Percentiles rank a stretch among this genome's conserved stretches.
Evolutionary conservation across 2,888 invertebrate genomes (phyloP).

Genomic region (Diplolepis rosae): DNA sequence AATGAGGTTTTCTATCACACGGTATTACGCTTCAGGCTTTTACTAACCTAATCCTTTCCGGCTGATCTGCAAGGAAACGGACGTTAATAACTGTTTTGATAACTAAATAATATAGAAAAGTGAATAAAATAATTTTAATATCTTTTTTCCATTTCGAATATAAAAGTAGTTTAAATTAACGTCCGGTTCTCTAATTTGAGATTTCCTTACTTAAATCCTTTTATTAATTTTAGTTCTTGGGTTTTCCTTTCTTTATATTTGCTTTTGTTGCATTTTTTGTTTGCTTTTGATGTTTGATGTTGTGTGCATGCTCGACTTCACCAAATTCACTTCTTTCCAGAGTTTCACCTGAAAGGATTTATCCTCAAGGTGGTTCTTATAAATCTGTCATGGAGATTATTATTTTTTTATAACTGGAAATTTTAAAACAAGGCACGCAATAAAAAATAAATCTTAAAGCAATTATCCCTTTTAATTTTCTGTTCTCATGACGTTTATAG

Average conservation of each 20-base stretch:
- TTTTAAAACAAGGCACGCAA: too few relatives aligned
- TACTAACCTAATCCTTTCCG: conserved; percentile 41
- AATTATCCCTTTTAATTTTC: too few relatives aligned
- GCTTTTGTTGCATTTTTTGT: conserved; percentile 50
- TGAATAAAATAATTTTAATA: not conserved
- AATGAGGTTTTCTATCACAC: conserved; percentile 14
- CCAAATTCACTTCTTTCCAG: not conserved
- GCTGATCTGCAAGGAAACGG: conserved; percentile 1
- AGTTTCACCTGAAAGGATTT: conserved; percentile 1
- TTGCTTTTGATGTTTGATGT: conserved; percentile 66
- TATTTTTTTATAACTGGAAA: too few relatives aligned
- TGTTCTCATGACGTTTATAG: too few relatives aligned
- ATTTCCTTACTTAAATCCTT: conserved; percentile 44
- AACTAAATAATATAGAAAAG: not conserved
- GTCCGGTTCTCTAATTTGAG: not conserved
- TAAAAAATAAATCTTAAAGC: too few relatives aligned
- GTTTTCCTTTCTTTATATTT: conserved; percentile 46
- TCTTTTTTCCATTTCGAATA: conserved; percentile 23
- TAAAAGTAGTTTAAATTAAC: conserved; percentile 3
- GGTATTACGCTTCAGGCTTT: conserved; percentile 43
- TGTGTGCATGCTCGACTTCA: conserved; percentile 59
- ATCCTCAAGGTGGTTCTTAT: not conserved
- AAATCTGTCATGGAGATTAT: not conserved
- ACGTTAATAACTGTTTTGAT: conserved; percentile 1
- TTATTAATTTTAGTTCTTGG: conserved; percentile 46